Evolutionary conservation across 2,113 vertebrate species (phyloP), one percentile per base, ranked within the genome.

Genomic region (Delphinapterus leucas): DNA sequence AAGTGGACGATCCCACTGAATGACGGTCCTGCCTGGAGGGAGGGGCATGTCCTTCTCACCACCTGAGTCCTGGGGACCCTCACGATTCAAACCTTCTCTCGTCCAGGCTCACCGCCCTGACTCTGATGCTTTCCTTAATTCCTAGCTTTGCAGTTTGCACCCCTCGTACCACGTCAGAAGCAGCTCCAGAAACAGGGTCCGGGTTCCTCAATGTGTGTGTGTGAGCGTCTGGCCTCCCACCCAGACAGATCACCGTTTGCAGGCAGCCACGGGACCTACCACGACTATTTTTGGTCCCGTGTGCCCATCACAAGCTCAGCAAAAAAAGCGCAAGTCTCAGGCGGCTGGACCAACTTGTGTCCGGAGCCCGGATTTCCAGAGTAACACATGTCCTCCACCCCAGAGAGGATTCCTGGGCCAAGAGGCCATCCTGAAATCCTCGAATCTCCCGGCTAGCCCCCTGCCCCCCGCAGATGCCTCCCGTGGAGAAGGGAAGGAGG

Each of bases 101-200:
- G 1, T 23, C 31, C 11, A 1, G 10, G 36, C 17, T 31, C 14
- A 6, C 33, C 0, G 10, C 21, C 33, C 65, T 1, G 38, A 41
- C 49, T 36, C 21, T 13, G 90, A 31, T 44, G 53, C 23, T 49
- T n/a, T 55, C 68, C 53, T 61, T 4, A 47, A 9, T n/a, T 12
- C 41, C 55, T 10, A 10, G 49, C 31, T 31, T 47, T 9, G 41
- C 18, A 0, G 12, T 21, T 12, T 25, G 38, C 15, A 60, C 6
- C 7, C 15, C 47, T 11, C 6, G n/a, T 47, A 13, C 68, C 36
- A 6, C 1, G 1, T 44, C 70, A 21, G 70, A 74, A 44, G 65
- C 49, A 63, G 80, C 68, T 74, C 21, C 0, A 55, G 33, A 73
- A 17, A 18, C 1, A 21, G 67, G 18, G 17, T 26, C 55, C 1